These are phyloP conservation scores for Pseudanteris insignis DNA, from an alignment of 2,888 invertebrate genomes.

Conservation along the genomic window DNA sequence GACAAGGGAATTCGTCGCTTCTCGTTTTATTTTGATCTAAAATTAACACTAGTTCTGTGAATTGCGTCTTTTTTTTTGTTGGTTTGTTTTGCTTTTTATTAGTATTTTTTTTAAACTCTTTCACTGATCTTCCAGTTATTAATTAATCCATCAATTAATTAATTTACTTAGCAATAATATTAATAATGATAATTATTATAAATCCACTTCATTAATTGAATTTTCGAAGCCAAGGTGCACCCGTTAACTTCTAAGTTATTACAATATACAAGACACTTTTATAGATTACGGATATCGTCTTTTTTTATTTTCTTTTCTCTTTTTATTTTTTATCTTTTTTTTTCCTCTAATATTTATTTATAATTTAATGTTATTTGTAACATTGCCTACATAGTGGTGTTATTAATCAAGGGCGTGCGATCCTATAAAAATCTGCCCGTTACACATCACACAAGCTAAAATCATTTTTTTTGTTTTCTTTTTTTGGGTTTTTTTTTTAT, in stretches of 20 bases:
- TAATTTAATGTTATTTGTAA: conserved; percentile 26
- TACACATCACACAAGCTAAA: conserved; percentile 41
- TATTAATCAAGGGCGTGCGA: conserved; percentile 26
- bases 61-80: too few relatives aligned
- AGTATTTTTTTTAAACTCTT: too few relatives aligned
- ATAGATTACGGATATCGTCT: conserved; percentile 18
- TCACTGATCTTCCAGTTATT: too few relatives aligned
- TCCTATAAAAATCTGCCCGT: conserved; percentile 37
- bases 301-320: conserved; percentile 5
- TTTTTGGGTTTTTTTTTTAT: too few relatives aligned
- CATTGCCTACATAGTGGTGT: conserved; percentile 39
- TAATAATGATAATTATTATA: too few relatives aligned
- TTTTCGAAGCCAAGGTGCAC: conserved; percentile 48
- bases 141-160: too few relatives aligned
- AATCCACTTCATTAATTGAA: too few relatives aligned
- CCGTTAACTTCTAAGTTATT: conserved; percentile 37
- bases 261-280: conserved; percentile 35
- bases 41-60: too few relatives aligned
- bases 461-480: conserved; percentile 15
- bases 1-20: conserved; percentile 8
- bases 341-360: conserved; percentile 14
- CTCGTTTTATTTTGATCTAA: conserved; percentile 5
- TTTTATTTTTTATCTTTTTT: conserved; percentile 28
- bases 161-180: too few relatives aligned
- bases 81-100: too few relatives aligned